A percentile compares a stretch with the other conserved stretches of the same genome.
These are phyloP conservation scores for Calidris pygmaea DNA, from an alignment of 2,113 vertebrate species.

Conservation along the genomic window DNA sequence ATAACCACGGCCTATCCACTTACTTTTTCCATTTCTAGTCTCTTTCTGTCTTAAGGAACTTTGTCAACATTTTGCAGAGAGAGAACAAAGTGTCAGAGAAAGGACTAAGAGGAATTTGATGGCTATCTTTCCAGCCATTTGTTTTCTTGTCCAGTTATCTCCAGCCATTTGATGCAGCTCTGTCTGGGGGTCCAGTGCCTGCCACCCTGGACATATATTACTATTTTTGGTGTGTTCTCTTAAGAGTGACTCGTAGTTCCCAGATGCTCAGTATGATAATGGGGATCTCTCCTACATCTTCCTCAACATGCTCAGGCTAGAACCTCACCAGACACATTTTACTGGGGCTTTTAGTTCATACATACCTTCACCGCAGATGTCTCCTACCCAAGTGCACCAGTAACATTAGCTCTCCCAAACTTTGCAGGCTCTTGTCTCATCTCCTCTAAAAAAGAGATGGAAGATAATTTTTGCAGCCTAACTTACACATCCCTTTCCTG, in stretches of 20 bases:
- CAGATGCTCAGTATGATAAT: background rate
- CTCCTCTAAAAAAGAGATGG: background rate
- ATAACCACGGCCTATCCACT: background rate
- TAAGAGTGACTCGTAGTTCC: background rate
- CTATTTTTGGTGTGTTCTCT: background rate
- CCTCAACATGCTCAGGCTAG: background rate
- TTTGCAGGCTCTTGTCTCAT: background rate
- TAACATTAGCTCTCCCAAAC: background rate
- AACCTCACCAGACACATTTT: background rate
- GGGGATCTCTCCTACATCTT: background rate
- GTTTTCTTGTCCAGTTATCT: slow-evolving; percentile 2
- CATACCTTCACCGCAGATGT: background rate
- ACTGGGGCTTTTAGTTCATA: background rate
- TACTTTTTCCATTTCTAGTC: slow-evolving; percentile 57
- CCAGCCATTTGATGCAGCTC: background rate
- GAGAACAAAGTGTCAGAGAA: slow-evolving; percentile 10
- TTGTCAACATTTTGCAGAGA: slow-evolving; percentile 19
- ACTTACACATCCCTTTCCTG: background rate
- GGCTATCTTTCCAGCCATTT: slow-evolving; percentile 28
- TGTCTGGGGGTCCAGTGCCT: background rate
- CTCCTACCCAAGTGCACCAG: background rate
- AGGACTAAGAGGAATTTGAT: slow-evolving; percentile 36
- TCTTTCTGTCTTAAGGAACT: slow-evolving; percentile 10
- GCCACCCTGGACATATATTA: background rate
- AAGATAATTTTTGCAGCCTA: background rate